These are phyloP conservation scores for Catostylus mosaicus DNA, from an alignment of 30 jellyfish, hydroid and myxozoan species.

Conservation along the genomic window DNA sequence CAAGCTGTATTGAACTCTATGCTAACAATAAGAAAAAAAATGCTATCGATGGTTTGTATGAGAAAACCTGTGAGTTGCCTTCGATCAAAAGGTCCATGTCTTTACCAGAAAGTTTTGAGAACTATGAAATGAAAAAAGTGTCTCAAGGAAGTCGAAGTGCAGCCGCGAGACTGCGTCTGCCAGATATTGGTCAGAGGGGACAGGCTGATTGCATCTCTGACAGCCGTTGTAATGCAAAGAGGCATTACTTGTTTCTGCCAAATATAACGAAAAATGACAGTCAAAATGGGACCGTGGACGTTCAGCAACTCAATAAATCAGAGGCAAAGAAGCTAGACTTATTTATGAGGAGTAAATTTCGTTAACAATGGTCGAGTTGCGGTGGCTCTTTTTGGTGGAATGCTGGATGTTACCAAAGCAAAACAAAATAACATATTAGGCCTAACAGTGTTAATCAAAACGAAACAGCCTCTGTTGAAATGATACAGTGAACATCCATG, in stretches of 20 bases:
- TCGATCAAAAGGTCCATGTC: conserved; percentile 61
- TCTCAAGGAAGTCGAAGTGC: conserved; percentile 71
- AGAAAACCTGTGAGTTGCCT: conserved; percentile 15
- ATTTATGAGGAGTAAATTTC: conserved; percentile 57
- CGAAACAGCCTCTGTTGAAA: no score
- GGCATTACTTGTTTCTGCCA: conserved; percentile 41
- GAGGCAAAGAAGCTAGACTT: conserved; percentile 44
- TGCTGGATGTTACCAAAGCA: background rate
- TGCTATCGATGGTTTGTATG: background rate
- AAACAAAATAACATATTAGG: no score
- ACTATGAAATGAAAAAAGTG: conserved; percentile 18
- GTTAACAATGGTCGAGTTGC: background rate
- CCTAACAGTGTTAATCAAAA: no score
- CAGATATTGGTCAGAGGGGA: conserved; percentile 33
- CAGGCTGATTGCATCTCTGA: conserved; percentile 6
- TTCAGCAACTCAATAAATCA: conserved; percentile 9
- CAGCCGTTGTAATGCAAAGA: background rate
- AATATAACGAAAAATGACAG: conserved; percentile 36
- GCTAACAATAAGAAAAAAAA: conserved; percentile 7
- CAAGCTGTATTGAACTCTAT: conserved; percentile 62
- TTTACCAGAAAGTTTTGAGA: conserved; percentile 62
- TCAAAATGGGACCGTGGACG: conserved; percentile 29
- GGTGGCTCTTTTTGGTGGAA: background rate
- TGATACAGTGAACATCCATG: no score
- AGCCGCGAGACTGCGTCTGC: conserved; percentile 59